Evolutionary conservation across 2,888 invertebrate species (phyloP), one percentile per base, ranked within the genome.

Genomic region (Heteromurus nitidus): DNA sequence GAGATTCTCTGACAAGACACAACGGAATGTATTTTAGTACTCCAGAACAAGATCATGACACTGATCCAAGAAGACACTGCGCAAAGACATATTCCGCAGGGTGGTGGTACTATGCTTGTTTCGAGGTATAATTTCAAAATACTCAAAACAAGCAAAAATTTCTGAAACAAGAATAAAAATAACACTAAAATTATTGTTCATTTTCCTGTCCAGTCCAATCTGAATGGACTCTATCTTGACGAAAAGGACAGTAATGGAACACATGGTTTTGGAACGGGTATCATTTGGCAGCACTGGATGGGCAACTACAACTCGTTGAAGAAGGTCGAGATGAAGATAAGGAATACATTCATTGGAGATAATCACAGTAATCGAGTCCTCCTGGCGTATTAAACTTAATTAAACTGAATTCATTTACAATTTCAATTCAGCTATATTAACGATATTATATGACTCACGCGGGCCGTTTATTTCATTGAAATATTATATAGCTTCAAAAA

Each of bases 91-190:
- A 86, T 80, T 80, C 79, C 60, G 85, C 86, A 13, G 87, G 86
- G 18, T 87, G 87, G 87, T 87, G 88, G 87, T 87, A 86, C 81
- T 85, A 85, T 16, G 82, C 84, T 7, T 88, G 88, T 62, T 86
- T 86, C 60, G 85, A 86, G 84, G 87, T 87, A 31, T 81, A 47
- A 47, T n/a, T n/a, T n/a, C n/a, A n/a, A n/a, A n/a, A n/a, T n/a
- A n/a, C n/a, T n/a, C n/a, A n/a, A n/a, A n/a, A n/a, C n/a, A n/a
- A n/a, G n/a, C n/a, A n/a, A n/a, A n/a, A n/a, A n/a, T n/a, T n/a
- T n/a, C n/a, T n/a, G n/a, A 42, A 20, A 58, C 9, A 30, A 16
- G 24, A 5, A 3, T 64, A 16, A 18, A 64, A 42, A 42, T 31
- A 11, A 16, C 11, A 7, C 20, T 31, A 31, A 31, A 24, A 58